Conservation (phyloP, 2,797 vertebrate species). For the Pampus argenteus region DNA sequence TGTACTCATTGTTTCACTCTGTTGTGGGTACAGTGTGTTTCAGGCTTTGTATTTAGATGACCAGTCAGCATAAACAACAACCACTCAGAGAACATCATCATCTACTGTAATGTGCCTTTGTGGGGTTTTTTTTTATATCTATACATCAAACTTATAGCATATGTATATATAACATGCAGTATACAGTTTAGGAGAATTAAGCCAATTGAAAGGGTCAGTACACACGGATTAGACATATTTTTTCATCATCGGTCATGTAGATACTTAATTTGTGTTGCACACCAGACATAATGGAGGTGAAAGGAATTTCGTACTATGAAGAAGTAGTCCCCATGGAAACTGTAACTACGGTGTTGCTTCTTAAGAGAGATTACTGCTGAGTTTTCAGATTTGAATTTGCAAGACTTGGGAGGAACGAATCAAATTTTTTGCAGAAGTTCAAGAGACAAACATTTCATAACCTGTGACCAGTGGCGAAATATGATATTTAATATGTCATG, state of each 20-base stretch:
- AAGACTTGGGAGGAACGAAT: background rate
- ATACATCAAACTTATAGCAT: constrained; percentile 1
- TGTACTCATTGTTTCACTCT: background rate
- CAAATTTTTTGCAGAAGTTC: background rate
- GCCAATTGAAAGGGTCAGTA: constrained; percentile 23
- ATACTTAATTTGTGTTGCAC: background rate
- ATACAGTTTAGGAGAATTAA: constrained; percentile 17
- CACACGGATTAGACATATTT: background rate
- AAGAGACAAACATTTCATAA: background rate
- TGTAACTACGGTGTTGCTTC: too few species aligned
- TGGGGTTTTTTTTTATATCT: background rate
- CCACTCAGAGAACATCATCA: constrained; percentile 3
- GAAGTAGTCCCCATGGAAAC: too few species aligned
- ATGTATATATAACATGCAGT: background rate
- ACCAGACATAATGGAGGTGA: too few species aligned
- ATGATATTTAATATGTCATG: too few species aligned
- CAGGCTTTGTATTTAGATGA: background rate
- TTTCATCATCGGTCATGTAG: too few species aligned
- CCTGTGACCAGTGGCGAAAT: too few species aligned
- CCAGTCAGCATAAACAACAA: constrained; percentile 1
- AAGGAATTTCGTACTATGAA: background rate
- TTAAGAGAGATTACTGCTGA: too few species aligned
- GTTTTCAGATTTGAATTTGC: too few species aligned
- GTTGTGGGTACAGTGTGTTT: constrained; percentile 9
- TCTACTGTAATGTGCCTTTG: background rate